Percentiles rank a stretch among this genome's conserved stretches.
Evolutionary conservation across 92 coral and sea anemone genomes (phyloP).

Genomic region (Virgularia gustaviana): DNA sequence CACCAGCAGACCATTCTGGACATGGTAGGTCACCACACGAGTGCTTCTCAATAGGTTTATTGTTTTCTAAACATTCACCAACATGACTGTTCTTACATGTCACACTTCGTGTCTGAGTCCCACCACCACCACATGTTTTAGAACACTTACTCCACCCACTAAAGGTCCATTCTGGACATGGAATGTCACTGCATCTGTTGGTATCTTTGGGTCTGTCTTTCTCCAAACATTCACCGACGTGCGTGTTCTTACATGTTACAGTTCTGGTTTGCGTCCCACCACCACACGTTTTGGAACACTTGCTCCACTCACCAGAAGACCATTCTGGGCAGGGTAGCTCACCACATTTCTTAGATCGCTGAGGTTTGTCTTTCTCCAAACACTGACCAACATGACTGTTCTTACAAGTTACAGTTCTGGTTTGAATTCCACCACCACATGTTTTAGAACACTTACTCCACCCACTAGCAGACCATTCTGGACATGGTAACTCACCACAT

Average conservation of each 20-base stretch:
- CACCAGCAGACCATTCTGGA: slow-evolving; percentile 6
- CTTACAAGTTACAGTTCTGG: slow-evolving; percentile 29
- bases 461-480: slow-evolving; percentile 14
- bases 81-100: slow-evolving; percentile 45
- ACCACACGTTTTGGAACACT: slow-evolving; percentile 43
- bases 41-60: not conserved
- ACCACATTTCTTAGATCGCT: slow-evolving; percentile 17
- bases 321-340: slow-evolving; percentile 38
- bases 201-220: slow-evolving; percentile 5
- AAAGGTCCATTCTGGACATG: slow-evolving; percentile 47
- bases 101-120: slow-evolving; percentile 53
- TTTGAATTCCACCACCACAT: slow-evolving; percentile 47
- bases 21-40: not conserved
- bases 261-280: slow-evolving; percentile 45
- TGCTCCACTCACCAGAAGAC: slow-evolving; percentile 30
- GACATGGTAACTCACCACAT: slow-evolving; percentile 9
- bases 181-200: slow-evolving; percentile 15
- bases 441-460: slow-evolving; percentile 45
- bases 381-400: slow-evolving; percentile 32
- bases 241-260: slow-evolving; percentile 36
- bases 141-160: slow-evolving; percentile 54
- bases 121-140: slow-evolving; percentile 62
- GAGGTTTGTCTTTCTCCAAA: not conserved
- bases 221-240: slow-evolving; percentile 25
- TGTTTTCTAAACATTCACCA: slow-evolving; percentile 12